phyloP scores from a whole-genome alignment of 2,797 vertebrate species.

The Anisognathus igniventris region DNA sequence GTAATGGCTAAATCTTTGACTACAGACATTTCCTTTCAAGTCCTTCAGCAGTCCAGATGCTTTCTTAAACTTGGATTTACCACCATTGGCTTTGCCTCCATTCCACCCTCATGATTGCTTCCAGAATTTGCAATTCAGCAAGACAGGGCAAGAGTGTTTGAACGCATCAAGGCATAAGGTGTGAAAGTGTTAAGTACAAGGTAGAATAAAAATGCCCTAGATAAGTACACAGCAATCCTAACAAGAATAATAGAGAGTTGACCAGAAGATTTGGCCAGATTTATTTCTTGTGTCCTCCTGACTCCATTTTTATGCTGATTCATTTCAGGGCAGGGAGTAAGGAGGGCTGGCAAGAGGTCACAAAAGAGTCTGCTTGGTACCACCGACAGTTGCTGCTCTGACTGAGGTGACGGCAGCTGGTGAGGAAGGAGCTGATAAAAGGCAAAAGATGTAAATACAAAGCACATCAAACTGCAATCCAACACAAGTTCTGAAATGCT shows the following conservation, averaged over 20 bases:
- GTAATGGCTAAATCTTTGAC: not conserved
- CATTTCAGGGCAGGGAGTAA: not conserved
- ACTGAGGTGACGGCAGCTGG: not conserved
- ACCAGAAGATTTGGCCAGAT: not conserved
- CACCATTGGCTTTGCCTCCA: not conserved
- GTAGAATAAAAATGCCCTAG: not conserved
- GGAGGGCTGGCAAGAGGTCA: not conserved
- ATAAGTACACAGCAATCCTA: not conserved
- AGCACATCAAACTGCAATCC: not conserved
- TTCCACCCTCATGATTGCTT: not conserved
- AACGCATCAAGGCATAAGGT: not conserved
- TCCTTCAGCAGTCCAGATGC: not conserved
- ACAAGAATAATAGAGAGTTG: not conserved
- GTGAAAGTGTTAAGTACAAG: not conserved
- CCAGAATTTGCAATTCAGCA: not conserved
- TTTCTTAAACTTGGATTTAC: not conserved
- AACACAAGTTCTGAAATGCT: not conserved
- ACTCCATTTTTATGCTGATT: not conserved
- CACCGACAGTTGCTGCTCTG: fast-evolving
- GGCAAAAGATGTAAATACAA: not conserved
- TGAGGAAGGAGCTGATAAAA: not conserved
- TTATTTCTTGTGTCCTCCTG: not conserved
- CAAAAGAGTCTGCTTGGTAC: not conserved
- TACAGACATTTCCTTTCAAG: not conserved
- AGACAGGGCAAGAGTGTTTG: not conserved